Evolutionary conservation across 1,140 invertebrate genomes (phyloP).

Genomic region (Heliothis virescens): DNA sequence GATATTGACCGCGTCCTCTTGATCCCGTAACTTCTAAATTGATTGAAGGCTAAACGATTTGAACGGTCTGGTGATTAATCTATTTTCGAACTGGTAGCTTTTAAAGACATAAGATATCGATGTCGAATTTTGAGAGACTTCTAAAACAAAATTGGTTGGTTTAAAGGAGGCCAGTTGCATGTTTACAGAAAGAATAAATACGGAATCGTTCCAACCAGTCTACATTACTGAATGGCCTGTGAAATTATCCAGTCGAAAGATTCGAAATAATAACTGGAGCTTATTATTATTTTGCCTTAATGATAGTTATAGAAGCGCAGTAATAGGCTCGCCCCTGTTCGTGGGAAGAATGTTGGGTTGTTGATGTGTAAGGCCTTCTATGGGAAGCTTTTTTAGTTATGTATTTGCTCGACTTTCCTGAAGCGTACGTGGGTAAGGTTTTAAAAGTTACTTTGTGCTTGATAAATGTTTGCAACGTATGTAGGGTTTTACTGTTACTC

Average conservation of each 20-base stretch:
- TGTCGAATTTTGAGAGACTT: conserved; percentile 11
- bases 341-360: conserved; percentile 68
- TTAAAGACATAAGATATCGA: conserved; percentile 35
- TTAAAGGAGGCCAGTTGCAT: conserved; percentile 43
- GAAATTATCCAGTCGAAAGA: conserved; percentile 72
- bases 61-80: conserved; percentile 32
- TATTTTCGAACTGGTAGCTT: conserved; percentile 25
- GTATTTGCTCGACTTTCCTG: conserved; percentile 26
- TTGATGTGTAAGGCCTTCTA: conserved; percentile 51
- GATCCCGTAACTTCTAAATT: conserved; percentile 42
- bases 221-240: conserved; percentile 59
- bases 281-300: conserved; percentile 77
- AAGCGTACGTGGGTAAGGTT: conserved; percentile 42
- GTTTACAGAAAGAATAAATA: conserved; percentile 44
- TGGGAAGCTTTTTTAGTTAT: conserved; percentile 48
- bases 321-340: conserved; percentile 67
- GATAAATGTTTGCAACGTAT: neutral
- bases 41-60: conserved; percentile 43
- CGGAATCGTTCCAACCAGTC: conserved; percentile 30
- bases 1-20: conserved; percentile 45
- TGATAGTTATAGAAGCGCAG: conserved; percentile 71
- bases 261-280: conserved; percentile 70
- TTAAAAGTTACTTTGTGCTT: conserved; percentile 7
- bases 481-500: neutral
- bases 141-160: conserved; percentile 35